phyloP scores from a whole-genome alignment of 2,888 invertebrate species.

The Philereme vetulata region DNA sequence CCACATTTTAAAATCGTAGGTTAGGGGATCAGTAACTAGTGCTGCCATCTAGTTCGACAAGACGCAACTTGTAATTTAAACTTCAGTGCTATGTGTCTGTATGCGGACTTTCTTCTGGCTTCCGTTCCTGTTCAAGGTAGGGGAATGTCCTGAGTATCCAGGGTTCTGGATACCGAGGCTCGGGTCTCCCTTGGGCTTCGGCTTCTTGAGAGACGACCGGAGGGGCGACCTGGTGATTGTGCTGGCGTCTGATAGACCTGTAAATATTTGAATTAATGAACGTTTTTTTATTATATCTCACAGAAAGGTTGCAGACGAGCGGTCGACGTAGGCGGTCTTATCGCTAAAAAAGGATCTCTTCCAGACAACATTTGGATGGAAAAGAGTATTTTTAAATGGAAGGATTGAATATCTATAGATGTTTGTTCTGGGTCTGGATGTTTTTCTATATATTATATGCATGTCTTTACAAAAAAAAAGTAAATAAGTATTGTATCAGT shows the following conservation, averaged over 20 bases:
- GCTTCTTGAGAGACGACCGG: slow-evolving; percentile 93
- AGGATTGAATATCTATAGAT: too few species aligned
- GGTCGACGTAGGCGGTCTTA: too few species aligned
- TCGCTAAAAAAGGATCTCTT: too few species aligned
- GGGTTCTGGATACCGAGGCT: slow-evolving; percentile 94
- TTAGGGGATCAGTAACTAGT: neutral
- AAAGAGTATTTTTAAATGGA: too few species aligned
- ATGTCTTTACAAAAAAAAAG: too few species aligned
- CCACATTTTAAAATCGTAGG: too few species aligned
- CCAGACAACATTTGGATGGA: too few species aligned
- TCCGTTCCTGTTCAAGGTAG: slow-evolving; percentile 91
- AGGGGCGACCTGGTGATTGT: slow-evolving; percentile 75
- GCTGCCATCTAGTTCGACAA: slow-evolving; percentile 2
- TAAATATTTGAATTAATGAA: neutral
- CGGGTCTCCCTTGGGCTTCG: slow-evolving; percentile 80
- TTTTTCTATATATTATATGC: too few species aligned
- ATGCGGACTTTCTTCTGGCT: slow-evolving; percentile 96
- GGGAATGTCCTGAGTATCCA: slow-evolving; percentile 91
- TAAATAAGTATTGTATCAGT: too few species aligned
- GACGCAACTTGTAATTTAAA: slow-evolving; percentile 67
- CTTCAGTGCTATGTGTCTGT: slow-evolving; percentile 96
- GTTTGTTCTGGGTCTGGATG: too few species aligned
- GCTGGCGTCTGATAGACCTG: slow-evolving; percentile 72
- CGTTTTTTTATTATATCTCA: neutral
- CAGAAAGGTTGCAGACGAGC: too few species aligned